A percentile compares a stretch with the other conserved stretches of the same genome.
Conservation (phyloP, 2,797 vertebrate genomes). For the Pitangus sulphuratus region DNA sequence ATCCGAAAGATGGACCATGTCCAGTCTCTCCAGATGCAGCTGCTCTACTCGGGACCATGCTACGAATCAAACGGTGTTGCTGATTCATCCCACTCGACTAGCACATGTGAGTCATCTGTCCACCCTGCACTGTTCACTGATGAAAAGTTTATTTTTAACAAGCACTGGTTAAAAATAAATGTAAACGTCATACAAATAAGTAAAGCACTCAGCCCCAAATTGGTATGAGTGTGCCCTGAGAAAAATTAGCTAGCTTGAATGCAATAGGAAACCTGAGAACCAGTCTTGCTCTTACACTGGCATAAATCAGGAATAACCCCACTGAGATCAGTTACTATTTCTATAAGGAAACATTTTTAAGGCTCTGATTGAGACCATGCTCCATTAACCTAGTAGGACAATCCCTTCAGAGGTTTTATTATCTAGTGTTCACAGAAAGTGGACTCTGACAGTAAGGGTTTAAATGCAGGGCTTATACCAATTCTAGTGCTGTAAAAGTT, state of each 20-base stretch:
- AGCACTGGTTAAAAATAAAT: conserved; percentile 57
- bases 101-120: conserved; percentile 52
- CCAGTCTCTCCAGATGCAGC: conserved; percentile 24
- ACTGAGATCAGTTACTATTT: conserved; percentile 52
- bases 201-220: background rate
- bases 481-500: background rate
- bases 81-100: conserved; percentile 59
- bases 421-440: background rate
- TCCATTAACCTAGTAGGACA: conserved; percentile 31
- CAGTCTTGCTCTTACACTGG: conserved; percentile 9
- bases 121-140: conserved; percentile 13
- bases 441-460: background rate
- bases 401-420: conserved; percentile 37
- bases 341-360: conserved; percentile 58
- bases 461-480: background rate
- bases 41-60: background rate
- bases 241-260: conserved; percentile 44
- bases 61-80: background rate
- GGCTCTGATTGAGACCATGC: conserved; percentile 44
- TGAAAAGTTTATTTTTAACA: conserved; percentile 67
- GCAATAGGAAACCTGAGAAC: conserved; percentile 53
- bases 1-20: background rate
- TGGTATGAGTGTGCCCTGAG: conserved; percentile 42
- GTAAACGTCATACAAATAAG: conserved; percentile 34
- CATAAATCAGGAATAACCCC: conserved; percentile 62